Base-by-base conservation (phyloP, 2,797 vertebrate genomes). In the Hippoglossus hippoglossus region DNA sequence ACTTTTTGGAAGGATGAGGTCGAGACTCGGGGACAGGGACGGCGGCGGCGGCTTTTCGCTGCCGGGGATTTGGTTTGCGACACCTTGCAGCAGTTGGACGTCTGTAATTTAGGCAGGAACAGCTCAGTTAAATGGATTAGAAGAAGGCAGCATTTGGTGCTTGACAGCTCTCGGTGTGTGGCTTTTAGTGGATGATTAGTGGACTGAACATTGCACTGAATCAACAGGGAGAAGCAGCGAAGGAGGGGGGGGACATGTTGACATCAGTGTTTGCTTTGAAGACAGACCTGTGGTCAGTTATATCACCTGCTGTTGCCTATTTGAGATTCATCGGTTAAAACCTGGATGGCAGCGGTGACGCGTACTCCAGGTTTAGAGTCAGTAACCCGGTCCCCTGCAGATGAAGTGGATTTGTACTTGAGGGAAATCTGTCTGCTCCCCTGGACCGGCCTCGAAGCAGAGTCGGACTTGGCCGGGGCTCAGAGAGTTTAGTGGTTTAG, bases 401-500 rank as follows among this genome's bases (percentile, higher is more conserved):
- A 31, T 56, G 47, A 75, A 68, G 75, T 77, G 54, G 83, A 77
- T 71, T 77, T 77, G 70, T 60, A 19, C 36, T 77, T 24, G 39
- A 73, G 58, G 59, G 64, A 67, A 66, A 25, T 63, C 25, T 6
- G 1, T 36, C 39, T 50, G 58, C 46, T 67, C 64, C 65, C 66
- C 71, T 78, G 73, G 75, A 75, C 62, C 13, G 50, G 56, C 64
- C 52, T 44, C 5, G 6, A 79, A 72, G 55, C 58, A 26, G 25
- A 70, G 52, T 83, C 68, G 63, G 67, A 85, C 67, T 85, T 81
- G 60, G 83, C 80, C 77, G 64, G 28, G 63, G 74, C 90, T 93
- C 86, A 91, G 88, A 90, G 84, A 53, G 74, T 44, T 84, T 87
- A 86, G 74, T 65, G 71, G 78, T 76, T 82, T 11, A 70, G 71